These are phyloP conservation scores for Mythimna vitellina DNA, from an alignment of 2,888 invertebrate genomes.

Conservation along the genomic window DNA sequence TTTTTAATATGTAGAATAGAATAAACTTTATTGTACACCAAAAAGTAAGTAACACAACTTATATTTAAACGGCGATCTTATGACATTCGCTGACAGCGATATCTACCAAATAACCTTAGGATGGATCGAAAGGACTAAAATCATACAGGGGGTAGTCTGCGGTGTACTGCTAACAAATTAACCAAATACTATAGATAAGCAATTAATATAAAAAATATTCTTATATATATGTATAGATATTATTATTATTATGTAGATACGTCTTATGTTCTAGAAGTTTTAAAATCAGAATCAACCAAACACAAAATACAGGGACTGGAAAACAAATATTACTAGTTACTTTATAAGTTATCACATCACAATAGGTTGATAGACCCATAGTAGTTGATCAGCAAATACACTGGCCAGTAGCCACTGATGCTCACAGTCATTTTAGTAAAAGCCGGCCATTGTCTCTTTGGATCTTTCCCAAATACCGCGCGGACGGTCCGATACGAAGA, in stretches of 20 bases:
- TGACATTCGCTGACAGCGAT: too few species aligned
- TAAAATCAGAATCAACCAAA: not conserved
- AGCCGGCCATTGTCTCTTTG: constrained; percentile 83
- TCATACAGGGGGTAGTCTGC: too few species aligned
- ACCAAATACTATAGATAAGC: too few species aligned
- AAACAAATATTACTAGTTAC: not conserved
- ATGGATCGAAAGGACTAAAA: too few species aligned
- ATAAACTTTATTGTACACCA: too few species aligned
- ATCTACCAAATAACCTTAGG: too few species aligned
- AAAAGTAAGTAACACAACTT: too few species aligned
- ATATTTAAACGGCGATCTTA: too few species aligned
- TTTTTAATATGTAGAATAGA: not conserved
- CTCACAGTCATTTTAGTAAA: constrained; percentile 80
- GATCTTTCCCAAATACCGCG: constrained; percentile 78
- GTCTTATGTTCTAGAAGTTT: not conserved
- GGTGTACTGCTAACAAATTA: too few species aligned
- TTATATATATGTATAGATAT: too few species aligned
- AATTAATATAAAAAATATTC: too few species aligned
- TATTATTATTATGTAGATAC: not conserved
- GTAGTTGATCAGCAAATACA: constrained; percentile 15
- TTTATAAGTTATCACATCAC: not conserved
- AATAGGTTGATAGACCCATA: not conserved
- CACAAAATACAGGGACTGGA: not conserved
- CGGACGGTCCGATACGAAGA: constrained; percentile 74
- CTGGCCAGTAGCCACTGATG: constrained; percentile 42